phyloP scores from a whole-genome alignment of 2,888 invertebrate genomes.

The Limnephilus rhombicus region DNA sequence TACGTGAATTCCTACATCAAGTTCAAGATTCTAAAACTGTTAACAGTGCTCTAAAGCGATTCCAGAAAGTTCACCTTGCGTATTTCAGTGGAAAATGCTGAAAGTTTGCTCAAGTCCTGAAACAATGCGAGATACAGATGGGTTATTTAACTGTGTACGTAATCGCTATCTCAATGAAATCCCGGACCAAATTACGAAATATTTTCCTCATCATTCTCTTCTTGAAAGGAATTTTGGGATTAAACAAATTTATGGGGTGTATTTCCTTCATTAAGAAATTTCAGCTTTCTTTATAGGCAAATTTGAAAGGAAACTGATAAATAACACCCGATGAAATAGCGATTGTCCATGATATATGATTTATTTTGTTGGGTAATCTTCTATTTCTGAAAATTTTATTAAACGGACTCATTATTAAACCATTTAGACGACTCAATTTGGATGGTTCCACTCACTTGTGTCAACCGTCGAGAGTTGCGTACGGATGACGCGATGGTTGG shows the following conservation, averaged over 20 bases:
- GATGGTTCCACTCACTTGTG: too few relatives aligned
- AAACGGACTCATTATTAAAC: not conserved
- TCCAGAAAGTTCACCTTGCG: not conserved
- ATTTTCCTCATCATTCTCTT: not conserved
- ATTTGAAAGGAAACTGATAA: not conserved
- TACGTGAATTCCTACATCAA: not conserved
- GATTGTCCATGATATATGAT: not conserved
- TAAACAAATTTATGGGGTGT: not conserved
- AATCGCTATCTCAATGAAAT: not conserved
- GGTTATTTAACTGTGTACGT: not conserved
- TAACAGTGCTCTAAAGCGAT: not conserved
- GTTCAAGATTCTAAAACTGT: not conserved
- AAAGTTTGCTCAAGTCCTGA: not conserved
- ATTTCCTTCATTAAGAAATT: not conserved
- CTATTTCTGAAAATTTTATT: not conserved
- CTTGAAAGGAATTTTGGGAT: not conserved
- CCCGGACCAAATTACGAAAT: not conserved
- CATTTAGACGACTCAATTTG: too few relatives aligned
- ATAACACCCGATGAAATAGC: not conserved
- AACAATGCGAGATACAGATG: constrained; percentile 14
- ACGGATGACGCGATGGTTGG: too few relatives aligned
- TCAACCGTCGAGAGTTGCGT: too few relatives aligned
- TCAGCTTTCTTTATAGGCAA: not conserved
- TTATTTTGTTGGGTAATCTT: not conserved
- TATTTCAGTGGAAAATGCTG: not conserved